phyloP scores from a whole-genome alignment of 2,797 vertebrate genomes.

The Urocyon cinereoargenteus region DNA sequence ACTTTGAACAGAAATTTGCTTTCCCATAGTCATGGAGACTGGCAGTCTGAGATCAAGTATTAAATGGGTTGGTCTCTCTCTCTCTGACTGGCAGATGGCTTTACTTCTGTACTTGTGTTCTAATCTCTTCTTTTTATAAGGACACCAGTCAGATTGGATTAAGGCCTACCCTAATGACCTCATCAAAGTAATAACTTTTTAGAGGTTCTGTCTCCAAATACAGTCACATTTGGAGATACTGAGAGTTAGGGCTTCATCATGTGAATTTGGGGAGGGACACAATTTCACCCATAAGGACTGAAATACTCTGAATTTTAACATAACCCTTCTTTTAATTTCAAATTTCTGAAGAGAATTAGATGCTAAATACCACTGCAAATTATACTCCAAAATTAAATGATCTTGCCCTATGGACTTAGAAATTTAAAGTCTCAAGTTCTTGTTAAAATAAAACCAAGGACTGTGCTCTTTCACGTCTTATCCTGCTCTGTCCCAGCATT shows the following conservation, averaged over 20 bases:
- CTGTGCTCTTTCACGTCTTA: neutral
- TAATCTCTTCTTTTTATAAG: neutral
- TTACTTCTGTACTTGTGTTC: neutral
- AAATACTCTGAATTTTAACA: neutral
- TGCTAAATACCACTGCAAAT: neutral
- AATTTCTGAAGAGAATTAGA: conserved; percentile 9
- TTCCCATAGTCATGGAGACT: neutral
- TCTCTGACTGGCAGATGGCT: neutral
- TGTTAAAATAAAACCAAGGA: neutral
- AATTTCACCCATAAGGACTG: neutral
- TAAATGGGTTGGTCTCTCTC: neutral
- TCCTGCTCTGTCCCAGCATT: neutral
- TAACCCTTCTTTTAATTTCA: neutral
- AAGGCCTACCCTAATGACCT: neutral
- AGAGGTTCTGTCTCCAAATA: neutral
- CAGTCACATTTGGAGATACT: neutral
- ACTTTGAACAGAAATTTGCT: neutral
- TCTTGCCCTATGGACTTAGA: neutral
- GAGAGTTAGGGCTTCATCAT: neutral
- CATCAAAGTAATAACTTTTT: neutral
- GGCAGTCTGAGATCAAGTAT: neutral
- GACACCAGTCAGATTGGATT: neutral
- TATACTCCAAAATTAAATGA: neutral
- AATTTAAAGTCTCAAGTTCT: neutral
- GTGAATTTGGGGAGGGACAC: neutral